Conservation (phyloP, 1,140 invertebrate genomes). For the Lycorma delicatula region DNA sequence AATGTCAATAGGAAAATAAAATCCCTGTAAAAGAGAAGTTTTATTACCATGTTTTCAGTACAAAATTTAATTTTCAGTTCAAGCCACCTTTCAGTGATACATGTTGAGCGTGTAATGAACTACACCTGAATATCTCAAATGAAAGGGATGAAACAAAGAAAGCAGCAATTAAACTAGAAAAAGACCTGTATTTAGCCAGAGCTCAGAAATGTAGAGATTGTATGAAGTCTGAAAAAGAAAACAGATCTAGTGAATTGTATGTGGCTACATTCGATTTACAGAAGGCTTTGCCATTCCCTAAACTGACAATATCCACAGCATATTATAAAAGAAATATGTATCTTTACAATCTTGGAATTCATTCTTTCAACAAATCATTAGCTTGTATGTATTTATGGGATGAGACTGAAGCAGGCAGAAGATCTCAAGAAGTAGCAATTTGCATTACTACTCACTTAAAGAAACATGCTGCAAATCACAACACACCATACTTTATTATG, state of each 20-base stretch:
- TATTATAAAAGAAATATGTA: slow-evolving; percentile 31
- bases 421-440: slow-evolving; percentile 25
- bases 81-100: slow-evolving; percentile 36
- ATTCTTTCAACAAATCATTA: slow-evolving; percentile 19
- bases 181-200: slow-evolving; percentile 23
- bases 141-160: slow-evolving; percentile 17
- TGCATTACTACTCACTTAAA: slow-evolving; percentile 25
- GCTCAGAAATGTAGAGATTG: slow-evolving; percentile 20
- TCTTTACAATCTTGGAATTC: slow-evolving; percentile 25
- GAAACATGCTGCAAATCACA: slow-evolving; percentile 16
- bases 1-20: no score
- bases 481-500: slow-evolving; percentile 19
- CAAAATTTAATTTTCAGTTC: slow-evolving; percentile 43
- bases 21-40: no score
- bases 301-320: slow-evolving; percentile 24
- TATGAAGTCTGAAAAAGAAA: slow-evolving; percentile 20
- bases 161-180: slow-evolving; percentile 16
- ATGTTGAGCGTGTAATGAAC: slow-evolving; percentile 25
- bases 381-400: slow-evolving; percentile 28
- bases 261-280: slow-evolving; percentile 28
- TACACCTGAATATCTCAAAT: slow-evolving; percentile 15
- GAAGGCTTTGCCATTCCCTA: slow-evolving; percentile 26
- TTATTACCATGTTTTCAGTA: no score
- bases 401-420: slow-evolving; percentile 27
- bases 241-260: slow-evolving; percentile 16